These are phyloP conservation scores for Aldrovandia affinis DNA, from an alignment of 2,797 vertebrate genomes.

Conservation along the genomic window DNA sequence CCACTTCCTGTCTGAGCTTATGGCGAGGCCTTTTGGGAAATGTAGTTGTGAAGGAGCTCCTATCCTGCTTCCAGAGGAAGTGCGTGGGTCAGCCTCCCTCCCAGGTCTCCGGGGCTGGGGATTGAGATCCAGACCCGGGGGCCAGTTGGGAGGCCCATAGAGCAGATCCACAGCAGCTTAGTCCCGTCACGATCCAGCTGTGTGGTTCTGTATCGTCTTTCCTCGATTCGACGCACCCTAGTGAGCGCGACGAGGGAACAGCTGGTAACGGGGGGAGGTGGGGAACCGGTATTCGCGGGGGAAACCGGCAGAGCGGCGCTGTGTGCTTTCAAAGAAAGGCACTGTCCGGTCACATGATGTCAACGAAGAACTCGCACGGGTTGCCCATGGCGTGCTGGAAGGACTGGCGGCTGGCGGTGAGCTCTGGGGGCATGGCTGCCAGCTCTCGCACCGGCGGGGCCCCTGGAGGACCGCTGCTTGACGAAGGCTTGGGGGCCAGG, in stretches of 20 bases:
- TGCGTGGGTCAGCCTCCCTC: background rate
- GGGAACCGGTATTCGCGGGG: constrained; percentile 21
- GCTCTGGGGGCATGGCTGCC: constrained; percentile 89
- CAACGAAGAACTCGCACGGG: constrained; percentile 98
- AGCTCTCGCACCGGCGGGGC: constrained; percentile 91
- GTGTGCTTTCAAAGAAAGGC: constrained; percentile 60
- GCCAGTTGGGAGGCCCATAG: constrained; percentile 5
- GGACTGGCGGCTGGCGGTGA: constrained; percentile 95
- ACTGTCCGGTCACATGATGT: constrained; percentile 91
- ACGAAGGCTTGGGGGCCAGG: constrained; percentile 74
- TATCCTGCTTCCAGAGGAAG: constrained; percentile 38
- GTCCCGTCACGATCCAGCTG: background rate
- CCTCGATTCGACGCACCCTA: background rate
- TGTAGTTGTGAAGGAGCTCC: constrained; percentile 1
- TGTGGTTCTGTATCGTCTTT: background rate
- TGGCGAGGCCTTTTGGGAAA: constrained; percentile 1
- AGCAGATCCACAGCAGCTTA: background rate
- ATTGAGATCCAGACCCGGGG: constrained; percentile 72
- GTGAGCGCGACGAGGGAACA: background rate
- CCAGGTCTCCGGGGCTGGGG: constrained; percentile 46
- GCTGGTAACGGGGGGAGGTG: background rate
- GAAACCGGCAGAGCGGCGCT: background rate
- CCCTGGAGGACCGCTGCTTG: constrained; percentile 84
- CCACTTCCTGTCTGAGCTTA: background rate
- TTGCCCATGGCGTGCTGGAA: constrained; percentile 99